Base-by-base conservation (phyloP, 2,113 vertebrate species). In the Prinia subflava region DNA sequence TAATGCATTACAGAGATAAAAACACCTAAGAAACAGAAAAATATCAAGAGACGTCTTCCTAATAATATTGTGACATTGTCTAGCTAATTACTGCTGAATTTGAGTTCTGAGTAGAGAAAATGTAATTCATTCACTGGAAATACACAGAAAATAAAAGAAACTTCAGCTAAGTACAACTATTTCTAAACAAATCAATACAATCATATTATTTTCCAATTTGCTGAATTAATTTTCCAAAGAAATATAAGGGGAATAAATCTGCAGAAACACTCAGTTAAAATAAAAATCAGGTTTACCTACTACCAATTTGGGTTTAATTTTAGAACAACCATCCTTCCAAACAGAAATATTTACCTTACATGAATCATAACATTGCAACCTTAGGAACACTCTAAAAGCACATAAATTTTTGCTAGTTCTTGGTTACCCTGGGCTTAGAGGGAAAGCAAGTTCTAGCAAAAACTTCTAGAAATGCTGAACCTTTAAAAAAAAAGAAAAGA, bases 151-250 rank as follows among this genome's bases (percentile, higher is more conserved):
- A 39, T 39, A 39, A 47, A 22, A 47, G 31, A 69, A 53, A 35
- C 5, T n/a, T 80, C 75, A 62, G 20, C 78, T 82, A 86, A 35
- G 55, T 79, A 80, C 62, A 97, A 84, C 44, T 57, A 65, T 93
- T 81, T 92, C 91, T 96, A 95, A 98, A 94, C 52, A 96, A 93
- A 95, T 75, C 47, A 60, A 46, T 59, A 93, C 33, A 79, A 92
- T 22, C 55, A 23, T 31, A 42, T 87, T 63, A 71, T 70, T 76
- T 22, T 52, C 21, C 78, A 86, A 78, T 85, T 69, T 65, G 53
- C 62, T 79, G 94, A 39, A 95, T 53, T 87, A 30, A 83, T 77
- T 85, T 92, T 95, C 73, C 49, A 83, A 69, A 62, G 28, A 88
- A 85, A 86, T 23, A 56, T 33, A 31, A 73, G 8, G 41, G 31